phyloP scores from a whole-genome alignment of 2,888 invertebrate genomes.

The Yponomeuta cagnagella region DNA sequence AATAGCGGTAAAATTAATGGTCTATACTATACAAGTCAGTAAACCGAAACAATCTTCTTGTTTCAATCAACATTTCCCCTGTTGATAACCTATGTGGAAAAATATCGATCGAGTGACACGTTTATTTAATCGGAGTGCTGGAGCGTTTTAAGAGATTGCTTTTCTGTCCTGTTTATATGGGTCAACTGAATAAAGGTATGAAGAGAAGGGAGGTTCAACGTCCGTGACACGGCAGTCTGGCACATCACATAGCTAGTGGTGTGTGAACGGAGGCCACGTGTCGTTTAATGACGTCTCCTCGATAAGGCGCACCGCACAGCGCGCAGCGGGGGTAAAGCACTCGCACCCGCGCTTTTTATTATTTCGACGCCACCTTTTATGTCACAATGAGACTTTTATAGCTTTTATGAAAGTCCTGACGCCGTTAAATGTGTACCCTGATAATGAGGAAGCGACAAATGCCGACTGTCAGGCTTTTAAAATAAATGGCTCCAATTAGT shows the following conservation, averaged over 20 bases:
- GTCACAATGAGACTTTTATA: conserved; percentile 62
- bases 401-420: conserved; percentile 64
- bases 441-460: conserved; percentile 40
- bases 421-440: conserved; percentile 50
- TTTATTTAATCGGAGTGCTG: conserved; percentile 1
- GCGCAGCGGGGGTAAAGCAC: conserved; percentile 28
- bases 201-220: conserved; percentile 9
- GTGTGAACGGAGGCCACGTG: conserved; percentile 30
- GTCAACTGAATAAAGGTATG: conserved; percentile 9
- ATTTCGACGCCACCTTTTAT: conserved; percentile 65
- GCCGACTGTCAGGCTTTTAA: conserved; percentile 46
- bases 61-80: background rate
- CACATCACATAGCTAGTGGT: conserved; percentile 1
- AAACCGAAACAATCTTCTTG: background rate
- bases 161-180: conserved; percentile 11
- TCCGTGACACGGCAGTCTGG: background rate
- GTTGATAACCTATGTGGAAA: background rate
- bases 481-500: conserved; percentile 55
- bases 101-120: background rate
- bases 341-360: conserved; percentile 53
- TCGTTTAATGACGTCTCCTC: conserved; percentile 39
- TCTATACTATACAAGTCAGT: background rate
- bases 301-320: conserved; percentile 34
- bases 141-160: conserved; percentile 11
- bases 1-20: too few relatives aligned